A percentile compares a stretch with the other conserved stretches of the same genome.
Conservation (phyloP, 2,113 vertebrate species). For the Pachycephala philippinensis region DNA sequence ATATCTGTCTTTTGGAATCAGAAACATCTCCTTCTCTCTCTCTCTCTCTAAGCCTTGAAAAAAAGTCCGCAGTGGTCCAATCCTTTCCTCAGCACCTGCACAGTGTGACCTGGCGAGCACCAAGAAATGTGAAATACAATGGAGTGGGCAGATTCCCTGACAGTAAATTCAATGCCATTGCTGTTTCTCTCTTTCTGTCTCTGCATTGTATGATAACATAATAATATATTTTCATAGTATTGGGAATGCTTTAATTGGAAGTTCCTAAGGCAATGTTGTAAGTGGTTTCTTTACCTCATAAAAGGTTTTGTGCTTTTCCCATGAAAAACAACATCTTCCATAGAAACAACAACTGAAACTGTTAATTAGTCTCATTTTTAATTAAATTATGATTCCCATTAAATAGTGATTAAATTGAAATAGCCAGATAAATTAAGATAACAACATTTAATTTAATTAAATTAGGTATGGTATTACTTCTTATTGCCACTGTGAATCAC, state of each 20-base stretch:
- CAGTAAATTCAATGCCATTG: neutral
- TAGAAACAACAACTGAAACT: slow-evolving; percentile 57
- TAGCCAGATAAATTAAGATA: slow-evolving; percentile 58
- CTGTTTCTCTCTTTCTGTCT: neutral
- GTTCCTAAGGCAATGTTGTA: slow-evolving; percentile 15
- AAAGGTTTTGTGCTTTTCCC: slow-evolving; percentile 9
- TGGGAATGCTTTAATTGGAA: neutral
- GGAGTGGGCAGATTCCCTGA: neutral
- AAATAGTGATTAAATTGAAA: slow-evolving; percentile 63
- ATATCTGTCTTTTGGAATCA: neutral
- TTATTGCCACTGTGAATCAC: slow-evolving; percentile 30
- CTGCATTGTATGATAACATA: neutral
- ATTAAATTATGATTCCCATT: slow-evolving; percentile 57
- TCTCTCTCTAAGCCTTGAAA: neutral
- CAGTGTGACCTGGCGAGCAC: neutral
- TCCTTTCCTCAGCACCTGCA: neutral
- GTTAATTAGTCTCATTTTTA: slow-evolving; percentile 66
- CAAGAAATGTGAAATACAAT: neutral
- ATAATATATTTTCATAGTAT: neutral
- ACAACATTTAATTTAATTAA: slow-evolving; percentile 56
- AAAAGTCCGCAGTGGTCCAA: neutral
- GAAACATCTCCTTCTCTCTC: neutral
- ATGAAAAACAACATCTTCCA: slow-evolving; percentile 37
- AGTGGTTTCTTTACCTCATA: slow-evolving; percentile 18
- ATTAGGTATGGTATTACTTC: slow-evolving; percentile 56